phyloP scores from a whole-genome alignment of 2,113 vertebrate species.

The Platysternon megacephalum region DNA sequence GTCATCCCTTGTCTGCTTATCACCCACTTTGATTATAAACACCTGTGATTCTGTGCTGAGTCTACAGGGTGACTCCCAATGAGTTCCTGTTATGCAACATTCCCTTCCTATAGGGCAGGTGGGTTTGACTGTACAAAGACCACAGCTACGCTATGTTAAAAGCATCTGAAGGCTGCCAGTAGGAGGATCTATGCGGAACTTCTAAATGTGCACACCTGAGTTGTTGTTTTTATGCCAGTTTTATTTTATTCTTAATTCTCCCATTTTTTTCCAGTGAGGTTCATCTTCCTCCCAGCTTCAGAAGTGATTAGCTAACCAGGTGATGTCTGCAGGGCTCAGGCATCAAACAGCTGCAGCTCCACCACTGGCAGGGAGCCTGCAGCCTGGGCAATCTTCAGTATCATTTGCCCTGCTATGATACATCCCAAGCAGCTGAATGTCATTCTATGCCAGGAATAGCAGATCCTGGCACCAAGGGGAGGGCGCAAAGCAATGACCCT shows the following conservation, averaged over 20 bases:
- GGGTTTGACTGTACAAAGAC: not conserved
- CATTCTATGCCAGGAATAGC: not conserved
- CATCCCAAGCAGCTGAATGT: accelerated
- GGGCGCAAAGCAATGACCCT: not conserved
- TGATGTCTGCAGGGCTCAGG: not conserved
- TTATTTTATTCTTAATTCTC: not conserved
- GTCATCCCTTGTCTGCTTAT: not conserved
- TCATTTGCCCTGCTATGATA: not conserved
- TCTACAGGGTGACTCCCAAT: not conserved
- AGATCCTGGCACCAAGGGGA: accelerated
- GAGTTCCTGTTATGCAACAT: not conserved
- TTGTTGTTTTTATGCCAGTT: not conserved
- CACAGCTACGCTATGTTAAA: accelerated
- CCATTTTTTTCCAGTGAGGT: not conserved
- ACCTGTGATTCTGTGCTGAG: not conserved
- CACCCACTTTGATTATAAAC: not conserved
- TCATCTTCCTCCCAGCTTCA: not conserved
- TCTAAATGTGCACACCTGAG: not conserved
- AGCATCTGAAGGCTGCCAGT: not conserved
- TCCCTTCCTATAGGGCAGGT: not conserved
- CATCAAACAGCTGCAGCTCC: not conserved
- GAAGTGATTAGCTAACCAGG: not conserved
- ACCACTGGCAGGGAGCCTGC: not conserved
- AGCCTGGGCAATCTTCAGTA: not conserved
- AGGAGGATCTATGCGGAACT: not conserved